Evolutionary conservation across 2,797 vertebrate species (phyloP).

Genomic region (Sebastes goodei): DNA sequence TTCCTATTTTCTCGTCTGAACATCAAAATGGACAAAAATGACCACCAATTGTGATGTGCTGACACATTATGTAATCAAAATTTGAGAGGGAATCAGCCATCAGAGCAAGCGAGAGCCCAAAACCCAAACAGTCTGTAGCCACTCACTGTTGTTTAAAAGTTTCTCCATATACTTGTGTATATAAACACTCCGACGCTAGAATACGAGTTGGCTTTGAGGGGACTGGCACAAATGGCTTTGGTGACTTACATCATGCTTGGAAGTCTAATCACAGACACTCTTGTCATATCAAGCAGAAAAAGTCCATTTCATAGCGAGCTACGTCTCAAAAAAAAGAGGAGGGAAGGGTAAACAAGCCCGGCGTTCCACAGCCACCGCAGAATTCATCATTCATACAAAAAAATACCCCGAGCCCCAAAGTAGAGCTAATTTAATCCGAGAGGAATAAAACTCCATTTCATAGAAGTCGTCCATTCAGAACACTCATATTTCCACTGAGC

Average conservation of each 20-base stretch:
- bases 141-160: slow-evolving; percentile 80
- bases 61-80: slow-evolving; percentile 80
- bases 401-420: slow-evolving; percentile 73
- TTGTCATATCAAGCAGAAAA: slow-evolving; percentile 81
- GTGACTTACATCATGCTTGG: slow-evolving; percentile 80
- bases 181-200: slow-evolving; percentile 80
- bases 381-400: slow-evolving; percentile 82
- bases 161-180: slow-evolving; percentile 79
- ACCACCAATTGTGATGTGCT: slow-evolving; percentile 79
- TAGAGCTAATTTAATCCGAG: slow-evolving; percentile 80
- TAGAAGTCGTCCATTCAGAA: slow-evolving; percentile 82
- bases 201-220: slow-evolving; percentile 80
- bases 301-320: slow-evolving; percentile 73
- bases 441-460: slow-evolving; percentile 83
- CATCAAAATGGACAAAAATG: slow-evolving; percentile 81
- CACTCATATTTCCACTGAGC: slow-evolving; percentile 81
- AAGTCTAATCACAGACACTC: slow-evolving; percentile 81
- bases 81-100: slow-evolving; percentile 77
- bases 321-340: slow-evolving; percentile 48
- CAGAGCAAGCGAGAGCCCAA: slow-evolving; percentile 70
- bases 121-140: slow-evolving; percentile 80
- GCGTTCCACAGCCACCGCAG: slow-evolving; percentile 77
- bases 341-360: slow-evolving; percentile 77
- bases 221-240: slow-evolving; percentile 76
- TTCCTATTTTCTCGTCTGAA: slow-evolving; percentile 79